Evolutionary conservation across 2,113 vertebrate species (phyloP), one percentile per base, ranked within the genome.

Genomic region (Platichthys stellatus): DNA sequence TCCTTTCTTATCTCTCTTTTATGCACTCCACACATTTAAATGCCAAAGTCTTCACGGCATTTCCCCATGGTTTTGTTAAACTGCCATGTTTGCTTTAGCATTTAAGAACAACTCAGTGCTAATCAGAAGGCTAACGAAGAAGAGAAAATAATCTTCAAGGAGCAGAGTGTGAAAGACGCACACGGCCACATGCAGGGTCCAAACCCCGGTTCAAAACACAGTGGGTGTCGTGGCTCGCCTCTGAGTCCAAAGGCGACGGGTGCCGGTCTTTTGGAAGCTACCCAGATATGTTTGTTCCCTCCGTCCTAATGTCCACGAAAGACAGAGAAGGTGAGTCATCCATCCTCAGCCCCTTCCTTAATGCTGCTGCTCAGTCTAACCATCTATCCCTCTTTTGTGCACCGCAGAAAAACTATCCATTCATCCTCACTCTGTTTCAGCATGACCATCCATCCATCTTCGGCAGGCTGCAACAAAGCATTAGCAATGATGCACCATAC

Each of bases 301-400:
- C 47, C 58, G 65, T 84, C 85, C 76, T 64, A 2, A 73, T 64
- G 49, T 77, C 83, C 28, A 77, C 63, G 65, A 63, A 20, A 80
- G 81, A 78, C 71, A 73, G 70, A 65, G 35, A 77, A 85, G 82
- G 79, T 74, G 67, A 74, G 70, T 75, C 84, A 86, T 88, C 64
- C 35, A 86, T 88, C 51, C 62, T 72, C 74, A 63, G 77, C 67
- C 68, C 69, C 80, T 74, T 74, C 62, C 40, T 76, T 72, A 47
- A 77, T 71, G 69, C 61, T 3, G 23, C 72, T 54, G 68, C 58
- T 73, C 53, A 58, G 24, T 57, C 26, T 51, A 54, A 72, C 69
- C 72, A 62, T 82, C 70, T 75, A 73, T 87, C 70, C 83, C 63
- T 66, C 72, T 70, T 61, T 62, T 66, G n/a, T 0, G 18, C 71